phyloP scores from a whole-genome alignment of 2,113 vertebrate species.

The Spilogale gracilis region DNA sequence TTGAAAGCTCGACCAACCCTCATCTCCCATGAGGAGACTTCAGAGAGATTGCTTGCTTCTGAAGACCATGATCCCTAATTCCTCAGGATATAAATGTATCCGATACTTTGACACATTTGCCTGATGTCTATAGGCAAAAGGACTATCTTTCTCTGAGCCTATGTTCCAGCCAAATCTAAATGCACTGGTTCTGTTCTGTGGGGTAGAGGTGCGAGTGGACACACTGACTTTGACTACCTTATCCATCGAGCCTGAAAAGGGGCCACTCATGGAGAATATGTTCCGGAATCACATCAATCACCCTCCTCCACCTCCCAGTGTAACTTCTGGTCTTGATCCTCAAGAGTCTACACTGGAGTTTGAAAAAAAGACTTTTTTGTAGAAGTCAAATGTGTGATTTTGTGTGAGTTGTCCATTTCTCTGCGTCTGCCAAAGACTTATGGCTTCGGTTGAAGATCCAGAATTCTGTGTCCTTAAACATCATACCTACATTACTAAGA shows the following conservation, averaged over 20 bases:
- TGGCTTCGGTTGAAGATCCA: neutral
- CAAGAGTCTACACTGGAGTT: neutral
- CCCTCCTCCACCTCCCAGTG: neutral
- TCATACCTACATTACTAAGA: neutral
- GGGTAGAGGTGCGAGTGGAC: neutral
- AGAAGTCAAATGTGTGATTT: neutral
- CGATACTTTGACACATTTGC: neutral
- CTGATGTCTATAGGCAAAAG: neutral
- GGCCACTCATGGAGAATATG: no score
- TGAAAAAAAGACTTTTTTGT: neutral
- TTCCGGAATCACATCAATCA: neutral
- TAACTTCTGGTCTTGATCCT: neutral
- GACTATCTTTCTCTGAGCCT: neutral
- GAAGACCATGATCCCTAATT: neutral
- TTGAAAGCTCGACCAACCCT: neutral
- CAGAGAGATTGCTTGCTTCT: neutral
- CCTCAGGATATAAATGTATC: neutral
- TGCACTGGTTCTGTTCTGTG: neutral
- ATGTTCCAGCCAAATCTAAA: neutral
- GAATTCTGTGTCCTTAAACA: neutral
- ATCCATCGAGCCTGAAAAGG: neutral
- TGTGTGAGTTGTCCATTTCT: neutral
- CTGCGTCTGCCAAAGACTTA: neutral
- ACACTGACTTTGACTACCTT: neutral
- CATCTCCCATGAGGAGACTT: neutral